These are phyloP conservation scores for Busseola fusca DNA, from an alignment of 2,888 invertebrate genomes.

Conservation along the genomic window DNA sequence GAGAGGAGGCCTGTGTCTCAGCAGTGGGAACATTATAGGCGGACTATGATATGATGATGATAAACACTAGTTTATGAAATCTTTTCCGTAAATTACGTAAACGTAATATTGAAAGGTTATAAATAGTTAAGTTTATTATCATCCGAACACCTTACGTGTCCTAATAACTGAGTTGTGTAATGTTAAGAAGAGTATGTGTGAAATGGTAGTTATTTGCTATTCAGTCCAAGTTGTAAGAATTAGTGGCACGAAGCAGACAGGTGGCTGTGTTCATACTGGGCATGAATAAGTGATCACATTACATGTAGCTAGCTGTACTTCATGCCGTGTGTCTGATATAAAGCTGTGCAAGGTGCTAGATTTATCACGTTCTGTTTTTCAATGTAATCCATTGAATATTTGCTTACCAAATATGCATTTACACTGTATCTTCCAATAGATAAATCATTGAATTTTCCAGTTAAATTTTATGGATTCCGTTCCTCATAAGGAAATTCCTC, in stretches of 20 bases:
- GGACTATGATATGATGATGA: too few species aligned
- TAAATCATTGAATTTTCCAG: background rate
- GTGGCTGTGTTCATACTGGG: conserved; percentile 33
- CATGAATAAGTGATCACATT: conserved; percentile 50
- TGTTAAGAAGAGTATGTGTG: conserved; percentile 32
- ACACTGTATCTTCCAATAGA: background rate
- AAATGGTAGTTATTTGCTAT: conserved; percentile 45
- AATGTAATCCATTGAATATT: conserved; percentile 1
- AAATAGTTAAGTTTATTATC: conserved; percentile 20
- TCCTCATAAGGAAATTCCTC: background rate
- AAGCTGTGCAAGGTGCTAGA: conserved; percentile 12
- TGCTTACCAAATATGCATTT: conserved; percentile 9
- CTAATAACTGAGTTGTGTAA: conserved; percentile 34
- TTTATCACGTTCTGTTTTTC: conserved; percentile 4
- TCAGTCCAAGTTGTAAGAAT: conserved; percentile 45
- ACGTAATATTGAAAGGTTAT: conserved; percentile 8
- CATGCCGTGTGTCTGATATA: conserved; percentile 15
- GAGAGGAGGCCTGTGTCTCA: too few species aligned
- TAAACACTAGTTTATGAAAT: too few species aligned
- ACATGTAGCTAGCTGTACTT: conserved; percentile 18
- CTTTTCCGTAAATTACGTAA: conserved; percentile 35
- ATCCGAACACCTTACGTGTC: conserved; percentile 11
- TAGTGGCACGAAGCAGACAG: conserved; percentile 48
- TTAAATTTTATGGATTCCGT: background rate
- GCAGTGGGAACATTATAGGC: too few species aligned